These are phyloP conservation scores for Drosophila insularis DNA, from an alignment of 1,140 invertebrate genomes.

Conservation along the genomic window DNA sequence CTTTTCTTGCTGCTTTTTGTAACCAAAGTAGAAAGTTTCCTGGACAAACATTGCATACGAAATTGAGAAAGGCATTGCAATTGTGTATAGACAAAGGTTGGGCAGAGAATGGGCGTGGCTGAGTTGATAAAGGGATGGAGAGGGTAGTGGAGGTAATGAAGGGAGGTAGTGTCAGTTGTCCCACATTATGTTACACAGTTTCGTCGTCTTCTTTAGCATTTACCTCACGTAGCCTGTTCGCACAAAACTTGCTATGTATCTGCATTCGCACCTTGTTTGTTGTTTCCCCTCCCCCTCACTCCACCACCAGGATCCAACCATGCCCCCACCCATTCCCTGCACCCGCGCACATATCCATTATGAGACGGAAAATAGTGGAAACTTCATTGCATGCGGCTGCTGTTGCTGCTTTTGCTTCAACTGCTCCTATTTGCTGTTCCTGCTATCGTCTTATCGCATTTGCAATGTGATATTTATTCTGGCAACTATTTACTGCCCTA, in stretches of 20 bases:
- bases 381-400: not conserved
- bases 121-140: too few species aligned
- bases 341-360: slow-evolving; percentile 38
- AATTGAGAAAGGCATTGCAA: slow-evolving; percentile 46
- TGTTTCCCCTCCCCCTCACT: too few species aligned
- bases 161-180: slow-evolving; percentile 18
- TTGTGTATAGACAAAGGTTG: slow-evolving; percentile 30
- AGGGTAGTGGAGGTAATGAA: not conserved
- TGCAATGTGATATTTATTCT: slow-evolving; percentile 26
- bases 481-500: slow-evolving; percentile 20
- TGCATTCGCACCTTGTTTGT: slow-evolving; percentile 19
- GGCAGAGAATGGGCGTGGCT: not conserved
- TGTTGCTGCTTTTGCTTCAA: too few species aligned
- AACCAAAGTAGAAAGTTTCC: slow-evolving; percentile 54
- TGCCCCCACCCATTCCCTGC: not conserved
- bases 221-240: slow-evolving; percentile 55
- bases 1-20: slow-evolving; percentile 24
- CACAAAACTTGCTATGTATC: slow-evolving; percentile 52
- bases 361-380: not conserved
- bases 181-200: slow-evolving; percentile 48
- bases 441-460: slow-evolving; percentile 27
- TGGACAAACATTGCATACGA: slow-evolving; percentile 70
- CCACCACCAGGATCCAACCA: too few species aligned
- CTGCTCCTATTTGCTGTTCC: slow-evolving; percentile 7
- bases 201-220: slow-evolving; percentile 40